Base-by-base conservation (phyloP, 2,113 vertebrate genomes). In the Nettapus auritus region DNA sequence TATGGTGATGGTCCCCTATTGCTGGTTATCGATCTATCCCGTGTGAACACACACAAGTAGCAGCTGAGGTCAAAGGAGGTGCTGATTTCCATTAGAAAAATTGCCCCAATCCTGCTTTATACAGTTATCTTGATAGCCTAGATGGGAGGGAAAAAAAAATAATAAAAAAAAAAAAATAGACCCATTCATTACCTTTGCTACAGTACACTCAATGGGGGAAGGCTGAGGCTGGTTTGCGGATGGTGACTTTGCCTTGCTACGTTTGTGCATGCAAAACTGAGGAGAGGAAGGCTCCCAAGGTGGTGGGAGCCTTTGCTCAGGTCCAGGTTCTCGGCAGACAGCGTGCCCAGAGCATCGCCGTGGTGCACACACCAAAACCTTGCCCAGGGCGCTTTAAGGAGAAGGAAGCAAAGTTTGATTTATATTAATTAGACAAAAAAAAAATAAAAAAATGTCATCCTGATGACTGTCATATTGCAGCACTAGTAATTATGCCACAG, bases 401-500 rank as follows among this genome's bases (percentile, higher is more conserved):
- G 50, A 86, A 73, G 89, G 90, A 93, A 95, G 29, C 38, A 33
- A 91, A 97, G 94, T 94, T 96, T 88, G 92, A 74, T 94, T 94
- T 77, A 73, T 94, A 97, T 70, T 76, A 96, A 92, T 96, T 83
- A 97, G 66, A 78, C 6, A 76, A 77, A 63, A 94, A 68, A 42
- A 85, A 48, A 68, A 74, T 71, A 83, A 29, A 86, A 42, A 38
- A 66, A 86, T 21, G 97, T 96, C 70, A 15, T 96, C 80, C 93
- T 98, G 97, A 97, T 9, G 55, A 97, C 94, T 97, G 97, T 98
- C 97, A 80, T 97, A 98, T 97, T 98, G 97, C 83, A 28, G 96
- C 93, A 63, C 96, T 93, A 94, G 98, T 98, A 99, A 99, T 99
- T 99, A 99, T 97, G 98, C 97, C 98, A 97, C 97, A 98, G 98